A percentile compares a stretch with the other conserved stretches of the same genome.
Conservation (phyloP, 1,140 invertebrate species). For the Drosophila equinoxialis region DNA sequence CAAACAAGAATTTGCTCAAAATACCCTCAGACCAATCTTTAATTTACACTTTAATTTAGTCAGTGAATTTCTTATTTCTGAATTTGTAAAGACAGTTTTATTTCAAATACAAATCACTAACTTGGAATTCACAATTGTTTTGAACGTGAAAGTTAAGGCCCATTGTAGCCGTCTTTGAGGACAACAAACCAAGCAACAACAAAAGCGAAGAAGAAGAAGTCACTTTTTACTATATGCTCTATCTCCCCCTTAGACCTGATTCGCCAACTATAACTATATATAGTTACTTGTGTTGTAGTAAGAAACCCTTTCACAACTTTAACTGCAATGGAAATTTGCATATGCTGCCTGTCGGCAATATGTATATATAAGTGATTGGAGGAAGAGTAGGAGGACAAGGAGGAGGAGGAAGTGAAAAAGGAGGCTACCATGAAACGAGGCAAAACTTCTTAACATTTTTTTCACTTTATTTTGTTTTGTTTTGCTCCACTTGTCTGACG, state of each 20-base stretch:
- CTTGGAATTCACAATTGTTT: slow-evolving; percentile 9
- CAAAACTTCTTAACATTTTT: slow-evolving; percentile 61
- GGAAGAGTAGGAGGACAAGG: too few relatives aligned
- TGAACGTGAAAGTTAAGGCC: slow-evolving; percentile 4
- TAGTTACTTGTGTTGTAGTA: slow-evolving; percentile 8
- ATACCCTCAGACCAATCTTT: too few relatives aligned
- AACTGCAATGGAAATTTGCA: slow-evolving; percentile 65
- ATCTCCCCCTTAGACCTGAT: slow-evolving; percentile 18
- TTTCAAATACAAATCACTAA: background rate
- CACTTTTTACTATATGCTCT: slow-evolving; percentile 34
- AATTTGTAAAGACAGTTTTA: background rate
- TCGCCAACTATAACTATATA: slow-evolving; percentile 9
- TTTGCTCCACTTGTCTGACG: slow-evolving; percentile 52
- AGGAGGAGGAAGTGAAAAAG: too few relatives aligned
- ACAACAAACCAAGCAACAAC: background rate
- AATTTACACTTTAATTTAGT: too few relatives aligned
- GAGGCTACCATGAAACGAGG: slow-evolving; percentile 2
- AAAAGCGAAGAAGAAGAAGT: slow-evolving; percentile 45
- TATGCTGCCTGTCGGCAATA: slow-evolving; percentile 68
- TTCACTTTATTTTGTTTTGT: slow-evolving; percentile 45
- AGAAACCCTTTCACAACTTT: slow-evolving; percentile 38
- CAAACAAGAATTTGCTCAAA: too few relatives aligned
- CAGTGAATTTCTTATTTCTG: background rate
- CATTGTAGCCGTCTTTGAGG: slow-evolving; percentile 1
- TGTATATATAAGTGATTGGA: background rate